A percentile compares a stretch with the other conserved stretches of the same genome.
These are phyloP conservation scores for Steinernema feltiae DNA, from an alignment of 1,140 invertebrate species.

Conservation along the genomic window DNA sequence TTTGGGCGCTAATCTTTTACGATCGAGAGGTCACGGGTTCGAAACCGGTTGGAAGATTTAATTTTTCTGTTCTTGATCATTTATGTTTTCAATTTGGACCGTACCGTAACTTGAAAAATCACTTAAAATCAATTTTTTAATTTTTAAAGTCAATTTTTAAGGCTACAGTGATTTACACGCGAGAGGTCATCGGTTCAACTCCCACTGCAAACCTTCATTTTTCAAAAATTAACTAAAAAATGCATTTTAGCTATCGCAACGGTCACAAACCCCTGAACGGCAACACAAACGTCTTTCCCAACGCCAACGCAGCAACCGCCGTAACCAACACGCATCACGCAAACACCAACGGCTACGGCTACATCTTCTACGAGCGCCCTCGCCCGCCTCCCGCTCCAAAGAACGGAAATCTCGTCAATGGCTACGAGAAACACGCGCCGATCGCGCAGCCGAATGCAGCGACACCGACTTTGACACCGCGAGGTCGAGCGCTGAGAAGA, in stretches of 20 bases:
- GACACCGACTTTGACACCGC: slow-evolving; percentile 54
- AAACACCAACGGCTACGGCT: not conserved
- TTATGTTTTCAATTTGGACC: too few species aligned
- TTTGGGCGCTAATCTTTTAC: too few species aligned
- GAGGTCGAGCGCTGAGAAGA: slow-evolving; percentile 26
- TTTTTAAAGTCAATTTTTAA: too few species aligned
- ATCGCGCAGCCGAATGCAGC: slow-evolving; percentile 53
- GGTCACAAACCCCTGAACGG: not conserved
- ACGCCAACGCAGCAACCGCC: not conserved
- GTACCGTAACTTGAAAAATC: too few species aligned
- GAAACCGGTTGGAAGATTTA: too few species aligned
- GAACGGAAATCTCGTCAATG: not conserved
- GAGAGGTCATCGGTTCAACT: too few species aligned
- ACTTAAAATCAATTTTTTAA: too few species aligned
- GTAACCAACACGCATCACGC: not conserved
- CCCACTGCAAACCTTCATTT: too few species aligned
- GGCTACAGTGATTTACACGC: too few species aligned
- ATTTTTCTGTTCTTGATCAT: too few species aligned
- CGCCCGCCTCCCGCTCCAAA: not conserved
- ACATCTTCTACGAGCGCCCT: slow-evolving; percentile 5
- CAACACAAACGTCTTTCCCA: slow-evolving; percentile 6
- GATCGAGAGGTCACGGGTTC: too few species aligned
- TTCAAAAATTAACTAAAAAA: not conserved
- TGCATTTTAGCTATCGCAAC: not conserved
- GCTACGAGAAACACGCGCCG: slow-evolving; percentile 31